Evolutionary conservation across 2,888 invertebrate species (phyloP).

Genomic region (Dorcus hopei): DNA sequence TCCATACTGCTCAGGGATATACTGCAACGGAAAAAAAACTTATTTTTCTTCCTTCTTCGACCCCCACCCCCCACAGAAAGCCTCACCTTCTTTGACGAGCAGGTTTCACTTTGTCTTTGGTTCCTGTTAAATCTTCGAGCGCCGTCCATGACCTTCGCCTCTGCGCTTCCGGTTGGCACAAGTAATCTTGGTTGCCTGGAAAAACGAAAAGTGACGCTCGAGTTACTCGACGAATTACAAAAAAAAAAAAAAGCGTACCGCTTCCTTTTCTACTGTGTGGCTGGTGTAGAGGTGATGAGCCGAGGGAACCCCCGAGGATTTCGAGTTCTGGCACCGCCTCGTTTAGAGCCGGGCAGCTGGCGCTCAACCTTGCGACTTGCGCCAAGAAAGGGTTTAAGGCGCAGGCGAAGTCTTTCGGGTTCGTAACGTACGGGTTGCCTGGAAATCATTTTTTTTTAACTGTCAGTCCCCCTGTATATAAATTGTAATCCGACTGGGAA

Average conservation of each 20-base stretch:
- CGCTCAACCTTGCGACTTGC: constrained; percentile 59
- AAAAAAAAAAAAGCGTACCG: constrained; percentile 41
- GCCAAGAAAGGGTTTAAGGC: constrained; percentile 46
- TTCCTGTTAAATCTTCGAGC: constrained; percentile 66
- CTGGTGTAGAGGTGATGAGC: constrained; percentile 48
- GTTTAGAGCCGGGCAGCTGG: constrained; percentile 71
- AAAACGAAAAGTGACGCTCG: neutral
- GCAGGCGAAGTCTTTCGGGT: constrained; percentile 42
- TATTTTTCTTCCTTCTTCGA: neutral
- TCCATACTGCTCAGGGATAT: constrained; percentile 79
- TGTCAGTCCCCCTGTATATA: too few species aligned
- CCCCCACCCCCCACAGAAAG: neutral
- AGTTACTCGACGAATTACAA: neutral
- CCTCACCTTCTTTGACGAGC: constrained; percentile 54
- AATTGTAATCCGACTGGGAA: too few species aligned
- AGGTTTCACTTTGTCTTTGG: constrained; percentile 53
- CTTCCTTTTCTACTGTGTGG: constrained; percentile 63
- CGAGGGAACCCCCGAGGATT: constrained; percentile 48
- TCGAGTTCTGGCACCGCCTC: constrained; percentile 51
- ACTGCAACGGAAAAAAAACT: constrained; percentile 42
- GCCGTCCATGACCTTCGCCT: constrained; percentile 85
- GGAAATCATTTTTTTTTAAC: neutral
- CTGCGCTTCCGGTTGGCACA: constrained; percentile 48
- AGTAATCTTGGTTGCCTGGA: constrained; percentile 47
- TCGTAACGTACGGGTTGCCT: constrained; percentile 27